Evolutionary conservation across 2,888 invertebrate genomes (phyloP), one percentile per base, ranked within the genome.

Genomic region (Eilema caniola): DNA sequence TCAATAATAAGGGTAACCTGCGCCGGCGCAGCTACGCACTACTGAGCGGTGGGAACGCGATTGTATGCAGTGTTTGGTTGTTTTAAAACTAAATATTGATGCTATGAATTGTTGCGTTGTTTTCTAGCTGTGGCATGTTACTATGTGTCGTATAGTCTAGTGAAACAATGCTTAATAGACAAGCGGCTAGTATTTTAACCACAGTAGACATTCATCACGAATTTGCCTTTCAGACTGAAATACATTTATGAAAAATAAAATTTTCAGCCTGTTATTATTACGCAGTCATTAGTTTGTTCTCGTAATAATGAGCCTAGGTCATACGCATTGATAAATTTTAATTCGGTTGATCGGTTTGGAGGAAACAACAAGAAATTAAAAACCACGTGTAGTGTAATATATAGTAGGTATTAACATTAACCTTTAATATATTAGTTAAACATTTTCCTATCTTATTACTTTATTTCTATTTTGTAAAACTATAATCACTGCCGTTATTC

Each of bases 1-100:
- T 87, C 81, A 87, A 87, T 85, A 88, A 80, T 85, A 86, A 85
- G 78, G 82, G 82, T 80, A 85, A 85, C 84, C 85, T 83, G 85
- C 86, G 85, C 81, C 62, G 73, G 83, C 76, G 85, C 84, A 85
- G 76, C 73, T 79, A 79, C 76, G 79, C 82, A 83, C 82, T 67
- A 78, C 79, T 80, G 77, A 73, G 76, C 80, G 74, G 75, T 85
- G 82, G 80, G 82, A 85, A 82, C 74, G 78, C 77, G 75, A 76
- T 78, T 76, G 76, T 85, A 80, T 86, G 73, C 80, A 67, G 71
- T 83, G 74, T 81, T 78, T 82, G 82, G 81, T 85, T 87, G 83
- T 87, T 88, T 82, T 83, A 80, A 77, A 76, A 82, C 81, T 76
- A 75, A 74, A 80, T 82, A 82, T 85, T 83, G 80, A 81, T 83